Evolutionary conservation across 2,113 vertebrate species (phyloP).

Genomic region (Myotis lucifugus): DNA sequence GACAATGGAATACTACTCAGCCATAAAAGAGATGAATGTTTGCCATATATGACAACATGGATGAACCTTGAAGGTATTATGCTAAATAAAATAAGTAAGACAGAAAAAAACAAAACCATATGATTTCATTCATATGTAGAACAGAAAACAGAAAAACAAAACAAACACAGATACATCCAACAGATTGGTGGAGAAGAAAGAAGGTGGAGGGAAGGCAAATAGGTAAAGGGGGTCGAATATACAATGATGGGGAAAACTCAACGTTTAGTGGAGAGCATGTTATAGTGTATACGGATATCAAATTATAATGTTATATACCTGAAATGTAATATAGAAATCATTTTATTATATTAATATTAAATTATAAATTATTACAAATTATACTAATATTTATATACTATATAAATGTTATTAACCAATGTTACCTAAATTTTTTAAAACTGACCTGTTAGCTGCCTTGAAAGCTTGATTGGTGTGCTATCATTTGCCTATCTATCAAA

Average conservation of each 20-base stretch:
- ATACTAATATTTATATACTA: background rate
- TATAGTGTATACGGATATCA: background rate
- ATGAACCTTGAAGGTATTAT: background rate
- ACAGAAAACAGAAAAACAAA: background rate
- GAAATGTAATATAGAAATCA: background rate
- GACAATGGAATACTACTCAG: background rate
- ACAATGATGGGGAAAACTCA: background rate
- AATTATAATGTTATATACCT: background rate
- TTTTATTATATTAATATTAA: background rate
- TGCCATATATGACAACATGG: background rate
- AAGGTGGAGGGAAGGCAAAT: background rate
- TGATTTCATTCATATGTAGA: background rate
- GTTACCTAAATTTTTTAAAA: background rate
- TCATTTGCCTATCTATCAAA: conserved; percentile 15
- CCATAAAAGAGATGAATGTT: background rate
- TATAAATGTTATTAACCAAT: background rate
- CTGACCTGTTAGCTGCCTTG: background rate
- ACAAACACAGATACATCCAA: background rate
- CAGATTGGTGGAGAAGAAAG: background rate
- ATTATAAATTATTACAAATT: background rate
- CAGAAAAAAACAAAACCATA: background rate
- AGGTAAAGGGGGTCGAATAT: background rate
- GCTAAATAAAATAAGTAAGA: background rate
- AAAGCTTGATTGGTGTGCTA: conserved; percentile 23
- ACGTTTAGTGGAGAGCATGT: background rate